phyloP scores from a whole-genome alignment of 92 coral and sea anemone species.

The Palythoa caribaeorum region DNA sequence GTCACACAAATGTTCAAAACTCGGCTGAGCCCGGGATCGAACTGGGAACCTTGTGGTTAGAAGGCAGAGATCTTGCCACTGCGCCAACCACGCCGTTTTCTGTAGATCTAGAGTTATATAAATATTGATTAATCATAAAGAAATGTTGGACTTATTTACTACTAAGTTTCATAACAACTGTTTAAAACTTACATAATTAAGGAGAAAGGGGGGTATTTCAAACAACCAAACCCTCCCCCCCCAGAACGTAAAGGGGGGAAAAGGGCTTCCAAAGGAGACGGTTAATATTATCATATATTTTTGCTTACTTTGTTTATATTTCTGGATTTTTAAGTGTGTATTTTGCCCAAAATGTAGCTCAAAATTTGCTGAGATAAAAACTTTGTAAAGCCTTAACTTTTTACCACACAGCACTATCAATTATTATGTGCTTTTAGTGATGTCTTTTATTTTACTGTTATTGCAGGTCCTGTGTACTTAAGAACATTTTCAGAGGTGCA shows the following conservation, averaged over 20 bases:
- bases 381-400: neutral
- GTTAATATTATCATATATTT: neutral
- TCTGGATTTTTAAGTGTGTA: neutral
- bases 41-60: too few relatives aligned
- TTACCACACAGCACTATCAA: neutral
- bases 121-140: constrained; percentile 10
- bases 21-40: too few relatives aligned
- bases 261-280: neutral
- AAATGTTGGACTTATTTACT: neutral
- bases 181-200: neutral
- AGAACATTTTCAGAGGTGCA: constrained; percentile 13
- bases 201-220: neutral
- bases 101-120: neutral
- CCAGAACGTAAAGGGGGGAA: constrained; percentile 1
- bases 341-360: neutral
- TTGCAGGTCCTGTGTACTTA: constrained; percentile 1
- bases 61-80: too few relatives aligned
- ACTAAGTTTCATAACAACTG: constrained; percentile 1
- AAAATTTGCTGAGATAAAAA: neutral
- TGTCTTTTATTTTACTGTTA: neutral
- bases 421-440: neutral
- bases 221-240: neutral
- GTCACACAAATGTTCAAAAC: too few relatives aligned
- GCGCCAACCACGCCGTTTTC: too few relatives aligned
- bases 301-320: neutral